Evolutionary conservation across 2,113 vertebrate genomes (phyloP).

Genomic region (Pelmatolapia mariae): DNA sequence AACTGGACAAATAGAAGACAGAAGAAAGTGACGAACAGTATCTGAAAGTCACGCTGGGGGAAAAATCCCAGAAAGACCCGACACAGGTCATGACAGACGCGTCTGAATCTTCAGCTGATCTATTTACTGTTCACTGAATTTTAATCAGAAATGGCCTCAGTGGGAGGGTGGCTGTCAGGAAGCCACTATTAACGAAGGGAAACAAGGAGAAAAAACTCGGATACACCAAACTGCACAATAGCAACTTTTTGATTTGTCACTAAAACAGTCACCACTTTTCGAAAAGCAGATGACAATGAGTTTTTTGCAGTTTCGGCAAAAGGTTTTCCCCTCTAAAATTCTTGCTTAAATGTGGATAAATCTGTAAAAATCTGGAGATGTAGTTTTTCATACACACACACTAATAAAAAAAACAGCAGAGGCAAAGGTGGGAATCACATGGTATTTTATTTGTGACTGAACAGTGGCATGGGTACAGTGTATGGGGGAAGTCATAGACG

Average conservation of each 20-base stretch:
- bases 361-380: background rate
- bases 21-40: background rate
- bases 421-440: constrained; percentile 53
- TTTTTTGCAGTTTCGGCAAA: background rate
- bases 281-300: background rate
- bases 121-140: background rate
- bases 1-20: background rate
- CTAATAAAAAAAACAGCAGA: background rate
- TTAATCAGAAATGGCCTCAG: background rate
- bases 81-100: background rate
- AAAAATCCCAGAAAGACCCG: background rate
- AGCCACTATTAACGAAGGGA: background rate
- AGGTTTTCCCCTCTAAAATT: background rate
- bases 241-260: background rate
- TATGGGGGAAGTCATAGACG: constrained; percentile 45
- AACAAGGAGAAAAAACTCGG: too few species aligned
- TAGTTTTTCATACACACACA: background rate
- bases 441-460: constrained; percentile 68
- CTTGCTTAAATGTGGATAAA: background rate
- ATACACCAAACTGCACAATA: background rate
- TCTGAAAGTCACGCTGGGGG: background rate
- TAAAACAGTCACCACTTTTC: background rate
- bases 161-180: background rate
- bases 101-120: background rate
- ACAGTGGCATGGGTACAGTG: constrained; percentile 64